phyloP scores from a whole-genome alignment of 2,888 invertebrate species.

The Drosophila tripunctata region DNA sequence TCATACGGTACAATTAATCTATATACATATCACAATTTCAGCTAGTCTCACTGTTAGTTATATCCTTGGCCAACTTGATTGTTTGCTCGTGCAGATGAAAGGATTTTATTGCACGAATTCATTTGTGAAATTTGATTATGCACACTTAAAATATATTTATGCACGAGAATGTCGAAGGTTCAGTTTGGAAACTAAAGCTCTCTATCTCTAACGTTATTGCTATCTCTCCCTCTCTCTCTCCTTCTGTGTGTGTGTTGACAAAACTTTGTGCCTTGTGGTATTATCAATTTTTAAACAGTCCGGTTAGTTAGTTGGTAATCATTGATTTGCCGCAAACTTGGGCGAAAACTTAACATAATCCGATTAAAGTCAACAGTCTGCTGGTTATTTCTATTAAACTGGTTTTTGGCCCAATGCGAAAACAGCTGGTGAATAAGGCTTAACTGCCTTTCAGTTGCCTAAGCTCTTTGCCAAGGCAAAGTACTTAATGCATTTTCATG shows the following conservation, averaged over 20 bases:
- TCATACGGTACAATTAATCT: background rate
- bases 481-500: constrained; percentile 37
- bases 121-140: constrained; percentile 65
- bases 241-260: constrained; percentile 7
- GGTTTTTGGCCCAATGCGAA: constrained; percentile 26
- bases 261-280: constrained; percentile 49
- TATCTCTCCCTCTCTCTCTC: background rate
- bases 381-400: constrained; percentile 20
- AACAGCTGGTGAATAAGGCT: constrained; percentile 33
- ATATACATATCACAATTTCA: background rate
- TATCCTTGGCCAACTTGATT: constrained; percentile 14
- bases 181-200: background rate
- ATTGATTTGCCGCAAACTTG: constrained; percentile 48
- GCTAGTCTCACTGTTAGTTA: constrained; percentile 19
- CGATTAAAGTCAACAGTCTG: constrained; percentile 53
- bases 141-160: constrained; percentile 40
- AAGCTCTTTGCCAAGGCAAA: constrained; percentile 18
- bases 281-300: constrained; percentile 52
- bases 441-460: constrained; percentile 17
- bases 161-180: constrained; percentile 2
- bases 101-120: constrained; percentile 59
- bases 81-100: constrained; percentile 55
- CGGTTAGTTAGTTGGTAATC: constrained; percentile 33
- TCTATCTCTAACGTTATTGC: background rate
- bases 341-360: constrained; percentile 47